Percentiles rank a stretch among this genome's conserved stretches.
Conservation (phyloP, 2,113 vertebrate genomes). For the Paramisgurnus dabryanus region DNA sequence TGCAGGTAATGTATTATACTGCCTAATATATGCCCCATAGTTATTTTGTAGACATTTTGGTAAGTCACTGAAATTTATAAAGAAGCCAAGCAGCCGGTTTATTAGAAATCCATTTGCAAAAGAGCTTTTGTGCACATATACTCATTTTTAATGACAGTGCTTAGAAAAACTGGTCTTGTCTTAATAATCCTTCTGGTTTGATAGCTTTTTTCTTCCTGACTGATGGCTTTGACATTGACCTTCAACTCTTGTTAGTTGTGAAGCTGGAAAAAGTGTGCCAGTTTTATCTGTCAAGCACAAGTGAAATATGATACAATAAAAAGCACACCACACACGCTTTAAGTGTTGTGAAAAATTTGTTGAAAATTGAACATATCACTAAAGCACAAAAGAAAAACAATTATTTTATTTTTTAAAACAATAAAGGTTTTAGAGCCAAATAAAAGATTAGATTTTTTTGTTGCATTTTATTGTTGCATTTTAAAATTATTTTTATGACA, state of each 20-base stretch:
- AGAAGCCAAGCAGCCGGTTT: not conserved
- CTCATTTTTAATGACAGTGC: not conserved
- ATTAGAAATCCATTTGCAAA: not conserved
- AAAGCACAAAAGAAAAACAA: too few species aligned
- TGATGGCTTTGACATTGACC: slow-evolving; percentile 47
- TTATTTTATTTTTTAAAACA: too few species aligned
- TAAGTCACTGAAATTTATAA: not conserved
- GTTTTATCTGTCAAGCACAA: slow-evolving; percentile 7
- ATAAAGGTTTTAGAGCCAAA: too few species aligned
- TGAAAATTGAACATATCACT: too few species aligned
- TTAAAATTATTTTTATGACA: too few species aligned
- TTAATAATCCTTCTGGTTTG: slow-evolving; percentile 32
- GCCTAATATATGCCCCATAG: not conserved
- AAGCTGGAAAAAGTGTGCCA: slow-evolving; percentile 14
- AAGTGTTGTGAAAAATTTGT: not conserved
- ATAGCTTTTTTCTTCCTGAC: slow-evolving; percentile 37
- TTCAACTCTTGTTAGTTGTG: slow-evolving; percentile 32
- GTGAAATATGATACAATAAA: not conserved
- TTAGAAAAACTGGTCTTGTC: slow-evolving; percentile 34
- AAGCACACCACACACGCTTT: not conserved
- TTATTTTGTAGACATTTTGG: not conserved
- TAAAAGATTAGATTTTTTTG: too few species aligned
- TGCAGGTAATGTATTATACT: slow-evolving; percentile 6
- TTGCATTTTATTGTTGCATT: too few species aligned
- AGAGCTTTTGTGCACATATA: not conserved